Conservation (phyloP, 2,888 invertebrate species). For the Conops quadrifasciatus region DNA sequence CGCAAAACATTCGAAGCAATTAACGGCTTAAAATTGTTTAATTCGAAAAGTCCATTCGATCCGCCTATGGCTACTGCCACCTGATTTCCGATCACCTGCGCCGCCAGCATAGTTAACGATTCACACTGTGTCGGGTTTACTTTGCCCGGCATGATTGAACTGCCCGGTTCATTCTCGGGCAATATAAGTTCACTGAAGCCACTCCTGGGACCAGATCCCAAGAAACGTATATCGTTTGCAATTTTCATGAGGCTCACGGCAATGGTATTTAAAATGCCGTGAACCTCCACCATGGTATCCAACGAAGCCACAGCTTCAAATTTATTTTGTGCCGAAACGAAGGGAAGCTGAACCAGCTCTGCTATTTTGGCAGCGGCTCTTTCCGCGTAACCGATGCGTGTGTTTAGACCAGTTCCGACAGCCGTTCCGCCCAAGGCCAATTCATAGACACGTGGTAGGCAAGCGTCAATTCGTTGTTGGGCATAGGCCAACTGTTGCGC, state of each 20-base stretch:
- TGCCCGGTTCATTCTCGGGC: slow-evolving; percentile 99
- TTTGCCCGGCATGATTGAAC: slow-evolving; percentile 99
- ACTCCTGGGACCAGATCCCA: slow-evolving; percentile 96
- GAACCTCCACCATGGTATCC: slow-evolving; percentile 95
- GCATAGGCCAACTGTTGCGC: slow-evolving; percentile 85
- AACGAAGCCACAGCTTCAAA: slow-evolving; percentile 96
- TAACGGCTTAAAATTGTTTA: slow-evolving; percentile 98
- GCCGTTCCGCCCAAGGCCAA: slow-evolving; percentile 97
- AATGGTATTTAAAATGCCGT: slow-evolving; percentile 91
- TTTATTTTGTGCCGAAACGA: slow-evolving; percentile 95
- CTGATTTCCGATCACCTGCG: slow-evolving; percentile 98
- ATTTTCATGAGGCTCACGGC: slow-evolving; percentile 96
- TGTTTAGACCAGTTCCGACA: slow-evolving; percentile 97
- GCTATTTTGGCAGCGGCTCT: slow-evolving; percentile 87
- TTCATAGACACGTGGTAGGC: slow-evolving; percentile 87
- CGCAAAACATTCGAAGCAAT: slow-evolving; percentile 92
- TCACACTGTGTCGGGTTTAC: slow-evolving; percentile 99
- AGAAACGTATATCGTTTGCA: slow-evolving; percentile 89
- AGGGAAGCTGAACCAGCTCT: slow-evolving; percentile 85
- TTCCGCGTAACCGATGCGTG: slow-evolving; percentile 93
- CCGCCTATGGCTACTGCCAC: slow-evolving; percentile 93
- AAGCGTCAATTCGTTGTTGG: slow-evolving; percentile 82
- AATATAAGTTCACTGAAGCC: slow-evolving; percentile 92
- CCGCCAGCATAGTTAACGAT: slow-evolving; percentile 95
- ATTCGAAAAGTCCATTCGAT: slow-evolving; percentile 96